These are phyloP conservation scores for Formica exsecta DNA, from an alignment of 1,140 invertebrate species.

Conservation along the genomic window DNA sequence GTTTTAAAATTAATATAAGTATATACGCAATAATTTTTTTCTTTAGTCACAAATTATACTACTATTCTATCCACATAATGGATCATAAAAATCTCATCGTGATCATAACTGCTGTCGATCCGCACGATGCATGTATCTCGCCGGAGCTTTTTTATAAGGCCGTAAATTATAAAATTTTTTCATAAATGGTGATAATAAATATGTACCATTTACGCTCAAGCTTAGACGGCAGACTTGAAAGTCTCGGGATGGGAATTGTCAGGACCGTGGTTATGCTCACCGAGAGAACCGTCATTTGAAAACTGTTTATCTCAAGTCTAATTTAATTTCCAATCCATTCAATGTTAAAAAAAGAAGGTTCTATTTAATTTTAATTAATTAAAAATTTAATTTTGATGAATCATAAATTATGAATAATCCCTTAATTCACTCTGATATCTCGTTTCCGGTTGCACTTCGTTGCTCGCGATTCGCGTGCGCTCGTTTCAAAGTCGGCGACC, in stretches of 20 bases:
- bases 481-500: background rate
- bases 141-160: background rate
- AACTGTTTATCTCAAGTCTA: background rate
- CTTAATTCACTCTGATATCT: background rate
- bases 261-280: background rate
- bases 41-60: background rate
- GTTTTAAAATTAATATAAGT: background rate
- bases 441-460: background rate
- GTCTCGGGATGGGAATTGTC: background rate
- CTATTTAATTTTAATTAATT: background rate
- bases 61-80: slow-evolving; percentile 3
- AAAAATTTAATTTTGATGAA: slow-evolving; percentile 1
- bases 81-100: background rate
- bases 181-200: slow-evolving; percentile 20
- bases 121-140: background rate
- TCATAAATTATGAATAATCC: background rate
- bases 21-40: background rate
- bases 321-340: slow-evolving; percentile 1
- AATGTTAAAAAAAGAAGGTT: background rate
- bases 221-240: slow-evolving; percentile 1
- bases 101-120: background rate
- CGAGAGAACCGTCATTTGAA: background rate
- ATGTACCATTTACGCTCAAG: background rate
- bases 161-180: slow-evolving; percentile 22
- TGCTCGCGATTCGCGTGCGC: slow-evolving; percentile 31